Conservation (phyloP, 2,797 vertebrate genomes). For the Pseudochromis fuscus region DNA sequence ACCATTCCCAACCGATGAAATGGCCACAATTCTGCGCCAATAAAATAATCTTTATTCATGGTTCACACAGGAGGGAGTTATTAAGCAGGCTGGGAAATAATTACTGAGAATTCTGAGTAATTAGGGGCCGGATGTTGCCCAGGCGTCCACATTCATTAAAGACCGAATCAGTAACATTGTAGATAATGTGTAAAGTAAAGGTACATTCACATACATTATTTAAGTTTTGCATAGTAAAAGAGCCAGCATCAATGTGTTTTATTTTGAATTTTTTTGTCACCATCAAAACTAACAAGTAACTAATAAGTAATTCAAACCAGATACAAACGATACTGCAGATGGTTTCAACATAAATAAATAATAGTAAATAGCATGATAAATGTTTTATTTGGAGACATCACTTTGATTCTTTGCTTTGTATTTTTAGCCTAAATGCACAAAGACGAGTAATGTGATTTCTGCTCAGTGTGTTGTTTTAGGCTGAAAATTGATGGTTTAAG, state of each 20-base stretch:
- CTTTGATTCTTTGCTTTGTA: conserved; percentile 1
- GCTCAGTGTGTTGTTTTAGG: conserved; percentile 19
- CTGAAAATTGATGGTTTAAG: conserved; percentile 28
- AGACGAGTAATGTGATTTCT: conserved; percentile 10
- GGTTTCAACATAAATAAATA: neutral
- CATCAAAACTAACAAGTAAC: neutral
- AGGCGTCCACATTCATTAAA: conserved; percentile 49
- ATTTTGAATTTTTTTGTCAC: no score
- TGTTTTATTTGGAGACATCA: neutral
- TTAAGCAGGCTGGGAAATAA: conserved; percentile 68
- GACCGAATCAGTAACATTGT: conserved; percentile 19
- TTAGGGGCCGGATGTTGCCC: conserved; percentile 59
- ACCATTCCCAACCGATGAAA: conserved; percentile 63
- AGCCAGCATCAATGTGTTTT: neutral
- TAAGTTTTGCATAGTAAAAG: neutral
- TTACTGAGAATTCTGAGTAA: conserved; percentile 69
- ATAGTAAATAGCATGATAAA: no score
- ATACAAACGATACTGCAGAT: neutral
- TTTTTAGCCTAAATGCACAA: conserved; percentile 20
- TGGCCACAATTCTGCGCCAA: conserved; percentile 54
- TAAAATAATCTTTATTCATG: conserved; percentile 70
- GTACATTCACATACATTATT: neutral
- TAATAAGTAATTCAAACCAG: neutral
- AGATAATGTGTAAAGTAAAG: conserved; percentile 7
- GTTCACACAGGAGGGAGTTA: conserved; percentile 67